These are phyloP conservation scores for Falco concolor DNA, from an alignment of 2,797 vertebrate genomes.

Conservation along the genomic window DNA sequence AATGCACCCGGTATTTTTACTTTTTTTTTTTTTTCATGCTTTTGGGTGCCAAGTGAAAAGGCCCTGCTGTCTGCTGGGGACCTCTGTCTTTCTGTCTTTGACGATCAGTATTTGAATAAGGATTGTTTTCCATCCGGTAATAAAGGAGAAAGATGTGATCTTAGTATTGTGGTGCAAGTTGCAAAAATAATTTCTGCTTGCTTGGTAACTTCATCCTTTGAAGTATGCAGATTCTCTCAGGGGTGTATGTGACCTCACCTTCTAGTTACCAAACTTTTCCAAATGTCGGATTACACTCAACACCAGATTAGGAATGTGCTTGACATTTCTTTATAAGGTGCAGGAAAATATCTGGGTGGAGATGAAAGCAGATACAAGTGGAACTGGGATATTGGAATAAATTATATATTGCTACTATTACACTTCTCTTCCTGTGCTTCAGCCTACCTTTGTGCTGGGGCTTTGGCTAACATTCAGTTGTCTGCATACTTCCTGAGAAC, in stretches of 20 bases:
- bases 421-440: slow-evolving; percentile 47
- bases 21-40: background rate
- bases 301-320: slow-evolving; percentile 63
- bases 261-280: slow-evolving; percentile 63
- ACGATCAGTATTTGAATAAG: background rate
- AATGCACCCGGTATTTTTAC: background rate
- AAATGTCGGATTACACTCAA: slow-evolving; percentile 69
- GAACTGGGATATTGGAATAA: slow-evolving; percentile 61
- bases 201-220: slow-evolving; percentile 54
- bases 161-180: slow-evolving; percentile 28
- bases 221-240: slow-evolving; percentile 57
- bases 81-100: background rate
- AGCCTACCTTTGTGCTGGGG: slow-evolving; percentile 43
- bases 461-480: slow-evolving; percentile 11
- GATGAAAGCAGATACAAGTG: slow-evolving; percentile 66
- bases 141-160: background rate
- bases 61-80: background rate
- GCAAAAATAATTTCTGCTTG: slow-evolving; percentile 47
- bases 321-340: slow-evolving; percentile 68
- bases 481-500: slow-evolving; percentile 26
- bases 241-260: slow-evolving; percentile 58
- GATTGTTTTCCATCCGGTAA: slow-evolving; percentile 15
- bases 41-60: background rate
- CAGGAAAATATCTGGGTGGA: slow-evolving; percentile 62
- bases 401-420: slow-evolving; percentile 60